Evolutionary conservation across 2,113 vertebrate species (phyloP).

Genomic region (Corythornis madagascariensis): DNA sequence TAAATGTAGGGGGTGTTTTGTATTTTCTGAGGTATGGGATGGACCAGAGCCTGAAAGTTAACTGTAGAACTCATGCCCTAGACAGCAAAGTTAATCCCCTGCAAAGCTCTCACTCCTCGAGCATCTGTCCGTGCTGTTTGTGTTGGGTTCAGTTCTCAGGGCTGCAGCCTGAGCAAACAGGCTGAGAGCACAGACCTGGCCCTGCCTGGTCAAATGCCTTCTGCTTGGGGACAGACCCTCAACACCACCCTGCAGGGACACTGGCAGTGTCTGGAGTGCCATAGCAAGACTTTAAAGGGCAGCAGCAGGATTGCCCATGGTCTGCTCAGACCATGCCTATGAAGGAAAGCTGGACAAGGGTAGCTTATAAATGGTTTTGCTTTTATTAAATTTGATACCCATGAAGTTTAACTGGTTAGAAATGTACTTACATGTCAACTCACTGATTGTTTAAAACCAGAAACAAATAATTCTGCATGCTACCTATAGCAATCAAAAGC

Average conservation of each 20-base stretch:
- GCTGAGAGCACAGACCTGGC: not conserved
- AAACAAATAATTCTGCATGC: constrained; percentile 15
- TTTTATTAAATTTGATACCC: not conserved
- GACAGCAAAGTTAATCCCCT: not conserved
- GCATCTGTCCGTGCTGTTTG: not conserved
- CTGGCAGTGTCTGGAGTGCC: not conserved
- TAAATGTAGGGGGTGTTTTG: not conserved
- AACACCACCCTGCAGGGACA: fast-evolving
- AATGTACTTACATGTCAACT: not conserved
- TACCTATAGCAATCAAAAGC: constrained; percentile 23
- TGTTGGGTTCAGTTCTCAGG: not conserved
- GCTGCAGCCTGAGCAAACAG: not conserved
- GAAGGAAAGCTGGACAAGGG: not conserved
- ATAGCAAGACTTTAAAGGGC: not conserved
- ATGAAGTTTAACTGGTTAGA: not conserved
- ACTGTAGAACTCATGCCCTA: not conserved
- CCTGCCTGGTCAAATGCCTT: not conserved
- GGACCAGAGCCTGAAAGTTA: not conserved
- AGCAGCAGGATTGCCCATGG: not conserved
- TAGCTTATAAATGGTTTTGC: not conserved
- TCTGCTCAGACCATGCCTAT: not conserved
- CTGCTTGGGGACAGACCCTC: not conserved
- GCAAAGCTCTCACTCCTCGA: not conserved
- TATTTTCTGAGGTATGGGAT: not conserved
- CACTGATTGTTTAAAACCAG: constrained; percentile 1